phyloP scores from a whole-genome alignment of 1,140 invertebrate genomes.

The Drosophila asahinai region DNA sequence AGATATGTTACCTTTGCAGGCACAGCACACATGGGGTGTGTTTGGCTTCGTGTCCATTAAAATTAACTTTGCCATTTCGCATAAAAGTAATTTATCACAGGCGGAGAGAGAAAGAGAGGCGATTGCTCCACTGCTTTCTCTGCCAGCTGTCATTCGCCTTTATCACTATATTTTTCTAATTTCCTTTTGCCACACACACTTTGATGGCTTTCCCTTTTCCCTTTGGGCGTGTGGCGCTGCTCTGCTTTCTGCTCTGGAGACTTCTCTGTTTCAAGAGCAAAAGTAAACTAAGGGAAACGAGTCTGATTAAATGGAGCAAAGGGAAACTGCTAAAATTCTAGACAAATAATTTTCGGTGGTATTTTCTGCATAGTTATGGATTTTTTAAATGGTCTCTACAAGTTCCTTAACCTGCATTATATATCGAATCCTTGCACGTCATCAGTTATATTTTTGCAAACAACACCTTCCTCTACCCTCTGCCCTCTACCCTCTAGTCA shows the following conservation, averaged over 20 bases:
- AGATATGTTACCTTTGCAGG: slow-evolving; percentile 26
- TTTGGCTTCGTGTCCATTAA: slow-evolving; percentile 80
- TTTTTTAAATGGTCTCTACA: neutral
- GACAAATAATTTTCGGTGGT: too few species aligned
- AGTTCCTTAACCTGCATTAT: too few species aligned
- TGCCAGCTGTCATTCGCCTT: slow-evolving; percentile 43
- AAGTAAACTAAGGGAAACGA: neutral
- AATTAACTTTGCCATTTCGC: slow-evolving; percentile 80
- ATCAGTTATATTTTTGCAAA: slow-evolving; percentile 4
- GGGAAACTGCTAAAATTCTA: neutral
- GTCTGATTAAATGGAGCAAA: slow-evolving; percentile 4
- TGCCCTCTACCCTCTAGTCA: too few species aligned
- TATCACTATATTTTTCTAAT: slow-evolving; percentile 75
- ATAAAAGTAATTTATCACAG: slow-evolving; percentile 82
- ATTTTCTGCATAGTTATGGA: too few species aligned
- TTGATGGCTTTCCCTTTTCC: slow-evolving; percentile 35
- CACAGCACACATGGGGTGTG: slow-evolving; percentile 59
- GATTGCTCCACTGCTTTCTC: slow-evolving; percentile 44
- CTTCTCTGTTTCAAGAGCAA: slow-evolving; percentile 17
- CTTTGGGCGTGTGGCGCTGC: slow-evolving; percentile 29
- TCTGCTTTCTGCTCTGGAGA: slow-evolving; percentile 1
- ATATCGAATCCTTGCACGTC: neutral
- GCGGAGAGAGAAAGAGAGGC: slow-evolving; percentile 47
- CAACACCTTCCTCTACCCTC: neutral
- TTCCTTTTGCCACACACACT: slow-evolving; percentile 59